A percentile compares a stretch with the other conserved stretches of the same genome.
Evolutionary conservation across 2,113 vertebrate genomes (phyloP).

Genomic region (Gobiocypris rarus): DNA sequence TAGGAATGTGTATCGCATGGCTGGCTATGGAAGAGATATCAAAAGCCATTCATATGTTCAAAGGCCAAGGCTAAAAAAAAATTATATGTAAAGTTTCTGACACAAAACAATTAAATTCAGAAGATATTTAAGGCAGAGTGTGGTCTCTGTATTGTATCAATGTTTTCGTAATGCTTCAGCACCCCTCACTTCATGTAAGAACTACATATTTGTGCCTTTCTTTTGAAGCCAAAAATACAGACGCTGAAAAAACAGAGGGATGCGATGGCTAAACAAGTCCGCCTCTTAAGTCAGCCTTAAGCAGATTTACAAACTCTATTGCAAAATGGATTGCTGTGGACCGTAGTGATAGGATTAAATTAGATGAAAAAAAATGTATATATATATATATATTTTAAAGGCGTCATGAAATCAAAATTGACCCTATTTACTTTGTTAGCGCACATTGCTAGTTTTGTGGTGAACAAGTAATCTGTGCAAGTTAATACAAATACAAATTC

Average conservation of each 20-base stretch:
- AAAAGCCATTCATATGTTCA: constrained; percentile 14
- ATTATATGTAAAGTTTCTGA: neutral
- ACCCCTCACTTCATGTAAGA: neutral
- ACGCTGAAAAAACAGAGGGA: neutral
- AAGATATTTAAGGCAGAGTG: neutral
- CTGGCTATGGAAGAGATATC: neutral
- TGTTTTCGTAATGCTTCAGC: neutral
- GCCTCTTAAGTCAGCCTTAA: neutral
- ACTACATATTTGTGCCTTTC: neutral
- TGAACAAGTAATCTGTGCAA: too few relatives aligned
- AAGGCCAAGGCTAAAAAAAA: neutral
- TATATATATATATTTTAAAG: too few relatives aligned
- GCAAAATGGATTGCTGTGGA: neutral
- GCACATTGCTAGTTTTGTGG: too few relatives aligned
- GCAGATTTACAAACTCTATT: neutral
- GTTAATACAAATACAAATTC: too few relatives aligned
- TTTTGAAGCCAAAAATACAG: constrained; percentile 1
- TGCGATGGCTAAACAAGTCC: neutral
- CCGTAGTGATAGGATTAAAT: neutral
- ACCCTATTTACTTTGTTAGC: too few relatives aligned
- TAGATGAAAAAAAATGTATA: too few relatives aligned
- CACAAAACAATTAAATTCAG: neutral
- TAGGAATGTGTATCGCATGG: constrained; percentile 19
- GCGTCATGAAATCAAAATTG: too few relatives aligned
- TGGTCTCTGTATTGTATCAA: neutral